Percentiles rank a stretch among this genome's conserved stretches.
Conservation (phyloP, 2,888 invertebrate genomes). For the Polyommatus iphigenia region DNA sequence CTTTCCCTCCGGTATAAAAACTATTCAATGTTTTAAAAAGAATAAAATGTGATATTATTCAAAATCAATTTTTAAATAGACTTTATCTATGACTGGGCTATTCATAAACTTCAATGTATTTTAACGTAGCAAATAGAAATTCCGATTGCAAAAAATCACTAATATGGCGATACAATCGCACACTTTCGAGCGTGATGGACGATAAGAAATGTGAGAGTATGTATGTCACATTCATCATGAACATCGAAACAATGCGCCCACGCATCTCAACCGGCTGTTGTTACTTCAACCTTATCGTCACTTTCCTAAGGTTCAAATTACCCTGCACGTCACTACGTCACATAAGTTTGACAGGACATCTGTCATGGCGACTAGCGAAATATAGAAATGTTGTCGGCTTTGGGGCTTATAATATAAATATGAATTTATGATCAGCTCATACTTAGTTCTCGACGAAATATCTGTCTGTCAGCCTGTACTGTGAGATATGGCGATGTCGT, state of each 20-base stretch:
- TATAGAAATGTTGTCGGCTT: background rate
- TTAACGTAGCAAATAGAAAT: background rate
- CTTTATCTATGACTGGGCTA: no score
- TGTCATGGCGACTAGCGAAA: background rate
- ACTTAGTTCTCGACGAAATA: background rate
- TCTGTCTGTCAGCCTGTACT: background rate
- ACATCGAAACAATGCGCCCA: background rate
- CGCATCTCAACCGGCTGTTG: background rate
- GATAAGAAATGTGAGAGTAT: conserved; percentile 8
- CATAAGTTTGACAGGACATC: background rate
- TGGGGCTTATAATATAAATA: conserved; percentile 7
- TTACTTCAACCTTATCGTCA: background rate
- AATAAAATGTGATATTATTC: no score
- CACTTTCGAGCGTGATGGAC: background rate
- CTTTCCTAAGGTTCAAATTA: background rate
- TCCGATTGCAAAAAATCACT: background rate
- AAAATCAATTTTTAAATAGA: no score
- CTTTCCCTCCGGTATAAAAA: no score
- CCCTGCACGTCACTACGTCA: background rate
- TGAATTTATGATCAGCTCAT: background rate
- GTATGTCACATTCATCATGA: background rate
- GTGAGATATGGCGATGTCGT: background rate
- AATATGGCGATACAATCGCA: background rate
- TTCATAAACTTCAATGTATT: no score
- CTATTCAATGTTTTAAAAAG: no score